phyloP scores from a whole-genome alignment of 2,797 vertebrate genomes.

The Myiothlypis chrysogaster region DNA sequence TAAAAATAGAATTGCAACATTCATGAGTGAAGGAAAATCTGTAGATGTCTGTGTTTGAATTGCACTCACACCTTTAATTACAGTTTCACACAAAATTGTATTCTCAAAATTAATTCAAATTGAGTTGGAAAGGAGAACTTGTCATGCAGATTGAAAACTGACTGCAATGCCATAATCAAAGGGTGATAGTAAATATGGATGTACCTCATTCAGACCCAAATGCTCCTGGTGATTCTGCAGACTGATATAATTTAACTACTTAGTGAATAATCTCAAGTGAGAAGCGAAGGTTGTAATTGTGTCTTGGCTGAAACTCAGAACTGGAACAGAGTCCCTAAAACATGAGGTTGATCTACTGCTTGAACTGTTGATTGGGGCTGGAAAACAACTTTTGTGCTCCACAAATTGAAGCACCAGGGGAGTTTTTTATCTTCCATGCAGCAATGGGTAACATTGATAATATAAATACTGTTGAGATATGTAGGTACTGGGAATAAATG shows the following conservation, averaged over 20 bases:
- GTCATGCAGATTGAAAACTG: constrained; percentile 15
- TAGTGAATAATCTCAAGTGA: not conserved
- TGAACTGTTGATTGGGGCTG: not conserved
- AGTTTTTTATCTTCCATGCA: not conserved
- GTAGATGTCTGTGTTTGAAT: constrained; percentile 32
- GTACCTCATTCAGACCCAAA: not conserved
- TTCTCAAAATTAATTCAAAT: constrained; percentile 52
- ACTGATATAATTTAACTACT: not conserved
- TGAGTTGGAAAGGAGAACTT: constrained; percentile 8
- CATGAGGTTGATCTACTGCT: not conserved
- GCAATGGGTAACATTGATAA: not conserved
- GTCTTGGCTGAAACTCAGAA: not conserved
- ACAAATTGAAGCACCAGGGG: not conserved
- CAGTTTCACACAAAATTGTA: not conserved
- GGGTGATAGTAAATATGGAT: not conserved
- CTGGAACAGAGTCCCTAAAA: not conserved
- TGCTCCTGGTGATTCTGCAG: not conserved
- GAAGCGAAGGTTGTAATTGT: not conserved
- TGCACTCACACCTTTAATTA: constrained; percentile 22
- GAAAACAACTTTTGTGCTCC: not conserved
- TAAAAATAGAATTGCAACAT: not conserved
- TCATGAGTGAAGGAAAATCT: not conserved
- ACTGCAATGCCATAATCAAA: not conserved
- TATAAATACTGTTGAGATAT: not conserved
- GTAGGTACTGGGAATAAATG: not conserved